phyloP scores from a whole-genome alignment of 2,797 vertebrate genomes.

The Mionectes olivaceus region DNA sequence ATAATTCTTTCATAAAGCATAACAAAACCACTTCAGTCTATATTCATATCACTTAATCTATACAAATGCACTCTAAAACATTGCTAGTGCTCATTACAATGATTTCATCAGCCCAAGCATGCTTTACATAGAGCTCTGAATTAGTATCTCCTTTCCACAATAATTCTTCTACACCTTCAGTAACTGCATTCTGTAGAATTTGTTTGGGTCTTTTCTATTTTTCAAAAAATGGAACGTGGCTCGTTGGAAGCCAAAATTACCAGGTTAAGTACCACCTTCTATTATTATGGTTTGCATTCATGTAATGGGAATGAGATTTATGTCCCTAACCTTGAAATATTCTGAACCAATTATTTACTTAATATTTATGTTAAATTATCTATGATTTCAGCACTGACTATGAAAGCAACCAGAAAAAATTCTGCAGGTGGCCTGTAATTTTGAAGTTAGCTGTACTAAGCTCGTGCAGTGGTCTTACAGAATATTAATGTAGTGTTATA shows the following conservation, averaged over 20 bases:
- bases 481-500: constrained; percentile 81
- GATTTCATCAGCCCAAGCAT: constrained; percentile 35
- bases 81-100: not conserved
- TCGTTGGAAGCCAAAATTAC: constrained; percentile 61
- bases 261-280: constrained; percentile 59
- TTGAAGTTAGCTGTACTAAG: constrained; percentile 76
- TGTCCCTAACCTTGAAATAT: constrained; percentile 76
- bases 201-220: constrained; percentile 63
- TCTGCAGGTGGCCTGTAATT: constrained; percentile 82
- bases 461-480: constrained; percentile 73
- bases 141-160: constrained; percentile 46
- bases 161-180: constrained; percentile 49
- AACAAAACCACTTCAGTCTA: constrained; percentile 23
- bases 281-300: constrained; percentile 66
- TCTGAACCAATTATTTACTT: constrained; percentile 83
- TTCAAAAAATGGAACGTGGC: constrained; percentile 45
- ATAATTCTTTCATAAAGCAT: constrained; percentile 44
- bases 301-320: constrained; percentile 75
- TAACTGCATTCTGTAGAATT: constrained; percentile 37
- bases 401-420: constrained; percentile 74
- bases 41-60: constrained; percentile 29
- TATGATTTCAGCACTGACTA: constrained; percentile 75
- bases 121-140: constrained; percentile 42
- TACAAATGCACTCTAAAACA: constrained; percentile 30
- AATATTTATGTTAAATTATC: constrained; percentile 82